Percentiles rank a stretch among this genome's conserved stretches.
Conservation (phyloP, 2,113 vertebrate species). For the Nothobranchius kuhntae region DNA sequence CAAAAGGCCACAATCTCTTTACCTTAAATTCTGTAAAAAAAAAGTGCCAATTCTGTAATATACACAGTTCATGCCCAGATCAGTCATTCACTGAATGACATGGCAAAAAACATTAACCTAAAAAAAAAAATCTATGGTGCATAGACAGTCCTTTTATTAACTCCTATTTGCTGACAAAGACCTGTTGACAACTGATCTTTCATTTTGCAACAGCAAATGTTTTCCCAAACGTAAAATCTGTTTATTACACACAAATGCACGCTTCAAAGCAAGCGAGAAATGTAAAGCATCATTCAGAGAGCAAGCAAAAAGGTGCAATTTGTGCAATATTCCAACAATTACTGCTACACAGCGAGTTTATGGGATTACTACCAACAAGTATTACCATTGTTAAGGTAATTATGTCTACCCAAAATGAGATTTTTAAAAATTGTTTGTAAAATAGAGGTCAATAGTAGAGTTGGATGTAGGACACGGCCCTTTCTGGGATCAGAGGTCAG, state of each 20-base stretch:
- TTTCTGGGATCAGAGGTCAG: conserved; percentile 29
- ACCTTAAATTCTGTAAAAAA: conserved; percentile 25
- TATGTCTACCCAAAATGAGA: conserved; percentile 43
- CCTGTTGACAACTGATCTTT: conserved; percentile 20
- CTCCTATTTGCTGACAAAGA: conserved; percentile 43
- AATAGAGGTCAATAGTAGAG: conserved; percentile 32
- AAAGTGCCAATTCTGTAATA: conserved; percentile 48
- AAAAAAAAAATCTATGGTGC: conserved; percentile 56
- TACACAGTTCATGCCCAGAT: conserved; percentile 48
- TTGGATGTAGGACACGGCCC: neutral
- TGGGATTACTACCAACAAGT: conserved; percentile 42
- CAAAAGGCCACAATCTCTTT: conserved; percentile 31
- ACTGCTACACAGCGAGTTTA: conserved; percentile 61
- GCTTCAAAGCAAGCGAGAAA: conserved; percentile 40
- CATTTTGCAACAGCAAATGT: conserved; percentile 34
- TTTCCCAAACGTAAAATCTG: conserved; percentile 33
- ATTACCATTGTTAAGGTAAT: conserved; percentile 59
- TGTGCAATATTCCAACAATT: conserved; percentile 64
- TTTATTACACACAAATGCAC: conserved; percentile 47
- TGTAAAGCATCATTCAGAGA: conserved; percentile 54
- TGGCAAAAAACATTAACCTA: conserved; percentile 50
- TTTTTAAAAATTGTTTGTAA: conserved; percentile 3
- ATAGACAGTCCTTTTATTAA: conserved; percentile 69
- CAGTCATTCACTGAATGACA: conserved; percentile 74
- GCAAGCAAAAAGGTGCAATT: conserved; percentile 68